A percentile compares a stretch with the other conserved stretches of the same genome.
Conservation (phyloP, 2,113 vertebrate genomes). For the Phyllopteryx taeniolatus region DNA sequence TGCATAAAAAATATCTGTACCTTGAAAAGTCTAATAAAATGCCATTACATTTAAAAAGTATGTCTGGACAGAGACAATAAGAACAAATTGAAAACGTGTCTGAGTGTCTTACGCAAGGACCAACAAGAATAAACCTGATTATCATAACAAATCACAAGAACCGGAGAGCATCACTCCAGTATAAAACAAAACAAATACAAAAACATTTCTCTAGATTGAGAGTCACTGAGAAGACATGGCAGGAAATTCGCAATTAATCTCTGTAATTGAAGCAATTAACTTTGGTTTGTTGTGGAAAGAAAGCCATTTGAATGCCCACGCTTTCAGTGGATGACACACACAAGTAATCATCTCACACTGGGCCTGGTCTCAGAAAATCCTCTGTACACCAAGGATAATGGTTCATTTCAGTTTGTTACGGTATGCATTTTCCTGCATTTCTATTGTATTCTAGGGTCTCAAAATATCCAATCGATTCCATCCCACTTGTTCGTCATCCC, state of each 20-base stretch:
- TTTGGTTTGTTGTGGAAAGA: constrained; percentile 59
- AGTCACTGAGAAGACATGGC: constrained; percentile 49
- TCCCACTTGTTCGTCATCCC: too few relatives aligned
- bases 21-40: too few relatives aligned
- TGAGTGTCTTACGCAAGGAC: background rate
- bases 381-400: too few relatives aligned
- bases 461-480: too few relatives aligned
- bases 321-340: constrained; percentile 12
- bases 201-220: constrained; percentile 37
- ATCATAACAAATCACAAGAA: constrained; percentile 30
- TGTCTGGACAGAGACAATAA: background rate
- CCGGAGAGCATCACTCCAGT: constrained; percentile 26
- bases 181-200: constrained; percentile 20
- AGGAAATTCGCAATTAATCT: constrained; percentile 64
- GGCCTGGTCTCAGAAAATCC: too few relatives aligned
- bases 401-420: too few relatives aligned
- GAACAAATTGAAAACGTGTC: background rate
- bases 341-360: constrained; percentile 11
- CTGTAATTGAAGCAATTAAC: constrained; percentile 66
- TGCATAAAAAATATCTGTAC: background rate
- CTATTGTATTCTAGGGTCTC: too few relatives aligned
- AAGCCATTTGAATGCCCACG: constrained; percentile 48
- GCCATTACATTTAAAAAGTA: too few relatives aligned
- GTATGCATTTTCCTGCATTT: too few relatives aligned
- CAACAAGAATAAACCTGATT: constrained; percentile 28